These are phyloP conservation scores for Penaeus japonicus DNA, from an alignment of 1,140 invertebrate species.

Conservation along the genomic window DNA sequence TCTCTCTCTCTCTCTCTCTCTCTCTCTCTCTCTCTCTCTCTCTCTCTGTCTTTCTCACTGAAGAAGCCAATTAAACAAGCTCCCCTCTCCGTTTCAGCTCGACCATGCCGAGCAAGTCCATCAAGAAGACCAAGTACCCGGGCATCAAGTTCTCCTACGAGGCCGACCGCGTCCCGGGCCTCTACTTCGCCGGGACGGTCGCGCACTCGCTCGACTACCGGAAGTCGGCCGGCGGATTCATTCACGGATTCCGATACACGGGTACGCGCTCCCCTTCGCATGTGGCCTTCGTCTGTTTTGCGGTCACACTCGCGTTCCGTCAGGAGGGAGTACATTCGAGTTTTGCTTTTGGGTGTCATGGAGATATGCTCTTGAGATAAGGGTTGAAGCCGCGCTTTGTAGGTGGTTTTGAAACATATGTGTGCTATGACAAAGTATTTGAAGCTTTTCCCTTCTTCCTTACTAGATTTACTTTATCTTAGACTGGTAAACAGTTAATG, in stretches of 20 bases:
- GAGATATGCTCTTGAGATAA: no score
- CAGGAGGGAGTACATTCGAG: no score
- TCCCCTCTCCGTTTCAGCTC: constrained; percentile 51
- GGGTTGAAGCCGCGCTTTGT: no score
- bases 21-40: background rate
- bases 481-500: background rate
- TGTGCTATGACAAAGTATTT: no score
- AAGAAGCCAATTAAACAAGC: no score
- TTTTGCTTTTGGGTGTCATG: no score
- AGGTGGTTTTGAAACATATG: no score
- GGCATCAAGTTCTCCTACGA: constrained; percentile 64
- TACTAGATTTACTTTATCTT: no score
- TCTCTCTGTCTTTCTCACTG: no score
- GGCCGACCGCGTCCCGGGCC: constrained; percentile 61
- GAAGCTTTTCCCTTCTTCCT: no score
- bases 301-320: no score
- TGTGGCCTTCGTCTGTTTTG: no score
- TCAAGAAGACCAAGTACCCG: constrained; percentile 63
- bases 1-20: background rate
- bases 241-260: constrained; percentile 68
- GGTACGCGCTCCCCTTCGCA: constrained; percentile 60
- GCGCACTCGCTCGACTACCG: constrained; percentile 66
- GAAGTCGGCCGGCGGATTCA: constrained; percentile 68
- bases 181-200: constrained; percentile 65
- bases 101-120: constrained; percentile 25